Conservation (phyloP, 2,113 vertebrate genomes). For the Polyodon spathula region DNA sequence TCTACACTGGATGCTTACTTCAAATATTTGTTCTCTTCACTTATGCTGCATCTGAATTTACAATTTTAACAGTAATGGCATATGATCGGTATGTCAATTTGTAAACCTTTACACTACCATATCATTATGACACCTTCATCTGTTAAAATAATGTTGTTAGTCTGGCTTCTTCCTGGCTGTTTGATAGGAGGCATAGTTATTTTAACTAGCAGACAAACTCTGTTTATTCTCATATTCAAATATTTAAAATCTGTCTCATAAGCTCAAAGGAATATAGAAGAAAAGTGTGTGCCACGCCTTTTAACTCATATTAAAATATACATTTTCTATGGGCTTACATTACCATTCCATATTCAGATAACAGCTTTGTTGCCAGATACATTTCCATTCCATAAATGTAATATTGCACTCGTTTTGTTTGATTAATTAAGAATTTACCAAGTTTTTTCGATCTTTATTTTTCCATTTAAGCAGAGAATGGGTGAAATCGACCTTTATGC, state of each 20-base stretch:
- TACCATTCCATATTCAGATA: too few species aligned
- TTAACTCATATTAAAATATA: slow-evolving; percentile 3
- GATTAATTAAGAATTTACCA: too few species aligned
- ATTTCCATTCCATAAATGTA: too few species aligned
- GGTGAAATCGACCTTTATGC: too few species aligned
- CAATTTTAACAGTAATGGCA: slow-evolving; percentile 3
- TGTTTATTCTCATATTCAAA: slow-evolving; percentile 4
- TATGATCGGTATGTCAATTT: slow-evolving; percentile 1
- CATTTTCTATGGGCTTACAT: too few species aligned
- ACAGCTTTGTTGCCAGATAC: too few species aligned
- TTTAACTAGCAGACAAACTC: not conserved
- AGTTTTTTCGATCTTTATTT: too few species aligned
- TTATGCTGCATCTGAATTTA: slow-evolving; percentile 5
- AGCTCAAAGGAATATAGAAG: slow-evolving; percentile 2
- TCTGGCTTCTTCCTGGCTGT: not conserved
- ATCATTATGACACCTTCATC: slow-evolving; percentile 1
- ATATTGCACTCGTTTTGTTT: too few species aligned
- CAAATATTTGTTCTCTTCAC: not conserved
- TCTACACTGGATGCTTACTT: not conserved
- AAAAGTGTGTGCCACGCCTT: slow-evolving; percentile 9
- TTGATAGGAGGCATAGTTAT: not conserved
- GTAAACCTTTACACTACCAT: not conserved
- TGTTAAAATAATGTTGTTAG: slow-evolving; percentile 2
- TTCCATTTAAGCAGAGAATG: too few species aligned
- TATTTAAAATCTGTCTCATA: slow-evolving; percentile 5